phyloP scores from a whole-genome alignment of 2,797 vertebrate species.

The Ataeniobius toweri region DNA sequence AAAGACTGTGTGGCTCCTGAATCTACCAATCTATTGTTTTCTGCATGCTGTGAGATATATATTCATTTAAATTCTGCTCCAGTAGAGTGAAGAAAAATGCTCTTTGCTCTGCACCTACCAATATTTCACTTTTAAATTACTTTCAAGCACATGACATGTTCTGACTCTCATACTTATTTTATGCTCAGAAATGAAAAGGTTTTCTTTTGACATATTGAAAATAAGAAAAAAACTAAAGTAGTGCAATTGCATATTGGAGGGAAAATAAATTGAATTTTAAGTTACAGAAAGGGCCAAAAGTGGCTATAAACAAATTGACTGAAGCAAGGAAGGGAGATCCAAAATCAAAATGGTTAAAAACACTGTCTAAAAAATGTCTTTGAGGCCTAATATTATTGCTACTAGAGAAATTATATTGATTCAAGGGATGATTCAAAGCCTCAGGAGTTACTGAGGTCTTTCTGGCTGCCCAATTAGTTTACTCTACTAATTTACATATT shows the following conservation, averaged over 20 bases:
- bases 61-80: not conserved
- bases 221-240: not conserved
- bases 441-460: no score
- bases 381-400: no score
- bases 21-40: conserved; percentile 5
- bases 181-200: not conserved
- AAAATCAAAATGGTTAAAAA: not conserved
- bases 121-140: conserved; percentile 8
- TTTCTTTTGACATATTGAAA: not conserved
- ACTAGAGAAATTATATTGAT: no score
- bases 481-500: not conserved
- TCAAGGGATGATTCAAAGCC: not conserved
- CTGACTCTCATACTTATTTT: not conserved
- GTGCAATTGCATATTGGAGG: not conserved
- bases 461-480: no score
- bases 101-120: not conserved
- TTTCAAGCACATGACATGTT: conserved; percentile 7
- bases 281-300: not conserved
- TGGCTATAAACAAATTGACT: not conserved
- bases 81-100: not conserved
- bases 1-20: conserved; percentile 6
- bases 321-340: not conserved
- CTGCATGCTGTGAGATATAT: not conserved
- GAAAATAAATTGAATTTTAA: not conserved
- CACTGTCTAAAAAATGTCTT: not conserved